Conservation (phyloP, 2,113 vertebrate species). For the Notothenia coriiceps region DNA sequence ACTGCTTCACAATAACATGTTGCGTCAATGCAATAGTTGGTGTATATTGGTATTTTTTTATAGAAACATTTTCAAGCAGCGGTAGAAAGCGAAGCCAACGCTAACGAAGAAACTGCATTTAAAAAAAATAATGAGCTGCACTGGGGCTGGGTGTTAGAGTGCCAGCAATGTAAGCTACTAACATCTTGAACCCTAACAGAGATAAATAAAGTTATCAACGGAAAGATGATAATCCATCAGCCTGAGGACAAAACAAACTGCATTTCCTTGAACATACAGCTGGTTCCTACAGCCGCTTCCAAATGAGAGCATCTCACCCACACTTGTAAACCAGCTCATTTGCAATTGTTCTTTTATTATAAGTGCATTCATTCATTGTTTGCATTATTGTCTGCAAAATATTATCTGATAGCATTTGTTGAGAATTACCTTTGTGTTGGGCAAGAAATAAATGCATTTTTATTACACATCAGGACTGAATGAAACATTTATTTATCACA, state of each 20-base stretch:
- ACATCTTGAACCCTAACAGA: slow-evolving; percentile 11
- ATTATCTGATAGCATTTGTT: not conserved
- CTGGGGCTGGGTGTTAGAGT: not conserved
- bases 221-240: not conserved
- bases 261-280: not conserved
- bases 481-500: not conserved
- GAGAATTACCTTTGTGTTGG: not conserved
- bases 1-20: not conserved
- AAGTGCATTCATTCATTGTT: not conserved
- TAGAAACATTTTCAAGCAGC: not conserved
- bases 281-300: not conserved
- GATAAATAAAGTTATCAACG: slow-evolving; percentile 14
- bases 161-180: slow-evolving; percentile 19
- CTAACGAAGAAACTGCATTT: slow-evolving; percentile 4
- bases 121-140: slow-evolving; percentile 20
- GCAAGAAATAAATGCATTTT: not conserved
- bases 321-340: not conserved
- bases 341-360: no score
- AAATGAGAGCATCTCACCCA: not conserved
- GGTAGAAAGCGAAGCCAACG: not conserved
- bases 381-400: not conserved
- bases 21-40: not conserved
- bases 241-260: not conserved
- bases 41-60: not conserved
- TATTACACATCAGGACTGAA: not conserved